phyloP scores from a whole-genome alignment of 2,113 vertebrate genomes.

The Ondatra zibethicus region DNA sequence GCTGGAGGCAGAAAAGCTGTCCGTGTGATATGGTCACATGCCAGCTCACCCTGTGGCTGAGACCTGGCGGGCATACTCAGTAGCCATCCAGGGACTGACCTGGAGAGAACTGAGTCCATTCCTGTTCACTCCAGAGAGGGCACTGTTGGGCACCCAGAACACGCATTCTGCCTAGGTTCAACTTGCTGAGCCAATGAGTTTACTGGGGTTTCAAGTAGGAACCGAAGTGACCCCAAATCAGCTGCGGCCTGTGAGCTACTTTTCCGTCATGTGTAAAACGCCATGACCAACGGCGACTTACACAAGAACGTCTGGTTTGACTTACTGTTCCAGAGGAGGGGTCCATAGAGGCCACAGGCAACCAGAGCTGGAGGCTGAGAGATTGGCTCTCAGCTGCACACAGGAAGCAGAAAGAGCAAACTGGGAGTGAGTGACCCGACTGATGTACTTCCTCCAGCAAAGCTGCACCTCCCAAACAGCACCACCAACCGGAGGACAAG shows the following conservation, averaged over 20 bases:
- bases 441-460: background rate
- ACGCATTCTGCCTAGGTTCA: background rate
- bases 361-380: background rate
- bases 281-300: background rate
- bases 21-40: background rate
- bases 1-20: background rate
- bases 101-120: background rate
- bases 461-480: background rate
- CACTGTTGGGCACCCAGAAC: background rate
- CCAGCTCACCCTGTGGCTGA: background rate
- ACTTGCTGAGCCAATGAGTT: background rate
- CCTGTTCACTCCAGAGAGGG: background rate
- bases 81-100: background rate
- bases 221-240: background rate
- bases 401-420: background rate
- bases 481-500: background rate
- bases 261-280: background rate
- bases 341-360: background rate
- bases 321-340: background rate
- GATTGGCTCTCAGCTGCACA: background rate
- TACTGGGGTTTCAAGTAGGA: background rate
- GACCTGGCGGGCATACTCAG: rapidly evolving
- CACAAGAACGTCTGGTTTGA: background rate
- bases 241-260: background rate
- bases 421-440: background rate